Evolutionary conservation across 2,113 vertebrate species (phyloP).

Genomic region (Suricata suricatta): DNA sequence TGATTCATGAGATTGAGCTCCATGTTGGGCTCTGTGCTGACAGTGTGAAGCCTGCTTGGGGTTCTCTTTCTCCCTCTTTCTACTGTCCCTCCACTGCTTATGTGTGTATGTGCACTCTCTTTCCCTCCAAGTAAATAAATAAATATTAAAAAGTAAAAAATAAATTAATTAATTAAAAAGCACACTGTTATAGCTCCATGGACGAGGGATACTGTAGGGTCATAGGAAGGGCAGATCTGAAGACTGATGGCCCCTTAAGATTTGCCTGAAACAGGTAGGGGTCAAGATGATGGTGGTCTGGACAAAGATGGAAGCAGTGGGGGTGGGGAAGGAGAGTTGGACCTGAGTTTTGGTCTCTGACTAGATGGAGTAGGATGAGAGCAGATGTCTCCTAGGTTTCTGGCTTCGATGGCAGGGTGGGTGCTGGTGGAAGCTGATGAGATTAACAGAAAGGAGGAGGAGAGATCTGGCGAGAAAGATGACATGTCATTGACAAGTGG

Average conservation of each 20-base stretch:
- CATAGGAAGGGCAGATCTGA: background rate
- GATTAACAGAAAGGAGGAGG: background rate
- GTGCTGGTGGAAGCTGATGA: background rate
- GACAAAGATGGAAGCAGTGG: background rate
- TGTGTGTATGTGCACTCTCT: too few relatives aligned
- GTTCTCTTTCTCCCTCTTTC: too few relatives aligned
- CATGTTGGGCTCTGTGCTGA: too few relatives aligned
- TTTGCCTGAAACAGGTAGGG: background rate
- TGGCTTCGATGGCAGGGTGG: background rate
- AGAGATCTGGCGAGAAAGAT: background rate
- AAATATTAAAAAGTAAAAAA: too few relatives aligned
- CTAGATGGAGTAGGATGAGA: background rate
- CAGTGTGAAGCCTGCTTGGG: too few relatives aligned
- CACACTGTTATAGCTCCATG: background rate
- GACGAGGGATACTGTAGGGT: background rate
- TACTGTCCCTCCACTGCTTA: too few relatives aligned
- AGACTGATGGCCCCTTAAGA: background rate
- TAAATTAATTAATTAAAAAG: background rate
- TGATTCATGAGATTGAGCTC: too few relatives aligned
- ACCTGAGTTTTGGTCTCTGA: background rate
- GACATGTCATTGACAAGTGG: background rate
- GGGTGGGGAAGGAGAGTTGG: background rate
- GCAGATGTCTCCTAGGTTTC: background rate
- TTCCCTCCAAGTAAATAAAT: too few relatives aligned
- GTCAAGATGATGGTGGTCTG: background rate